Conservation (phyloP, 1,140 invertebrate species). For the Maniola jurtina region DNA sequence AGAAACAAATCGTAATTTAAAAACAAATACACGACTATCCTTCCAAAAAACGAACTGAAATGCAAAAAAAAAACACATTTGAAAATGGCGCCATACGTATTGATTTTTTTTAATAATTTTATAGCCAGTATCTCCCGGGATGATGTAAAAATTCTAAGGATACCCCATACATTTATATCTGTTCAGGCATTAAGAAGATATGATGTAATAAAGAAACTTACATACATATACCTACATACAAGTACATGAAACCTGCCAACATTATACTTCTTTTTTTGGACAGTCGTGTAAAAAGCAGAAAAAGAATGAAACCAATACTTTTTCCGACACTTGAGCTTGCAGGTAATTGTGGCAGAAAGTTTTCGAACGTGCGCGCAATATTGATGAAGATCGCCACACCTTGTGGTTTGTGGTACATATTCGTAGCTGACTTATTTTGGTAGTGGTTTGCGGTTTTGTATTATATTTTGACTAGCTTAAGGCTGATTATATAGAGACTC, state of each 20-base stretch:
- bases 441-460: neutral
- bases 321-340: slow-evolving; percentile 75
- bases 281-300: slow-evolving; percentile 68
- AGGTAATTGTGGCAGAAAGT: slow-evolving; percentile 78
- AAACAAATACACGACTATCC: too few relatives aligned
- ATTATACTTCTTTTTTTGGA: slow-evolving; percentile 67
- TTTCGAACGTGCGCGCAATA: slow-evolving; percentile 71
- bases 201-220: too few relatives aligned
- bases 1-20: too few relatives aligned
- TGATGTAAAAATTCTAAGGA: too few relatives aligned
- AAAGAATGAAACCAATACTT: slow-evolving; percentile 74
- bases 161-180: too few relatives aligned
- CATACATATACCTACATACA: slow-evolving; percentile 64
- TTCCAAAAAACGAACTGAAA: too few relatives aligned
- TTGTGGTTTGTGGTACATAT: slow-evolving; percentile 33
- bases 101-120: too few relatives aligned
- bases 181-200: too few relatives aligned
- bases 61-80: too few relatives aligned
- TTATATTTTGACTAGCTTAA: neutral
- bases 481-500: too few relatives aligned
- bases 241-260: slow-evolving; percentile 48
- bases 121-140: too few relatives aligned
- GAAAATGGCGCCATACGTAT: too few relatives aligned
- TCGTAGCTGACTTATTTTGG: slow-evolving; percentile 18
- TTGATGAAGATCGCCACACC: slow-evolving; percentile 59